Conservation (phyloP, 1,140 invertebrate genomes). For the Laupala kohalensis region DNA sequence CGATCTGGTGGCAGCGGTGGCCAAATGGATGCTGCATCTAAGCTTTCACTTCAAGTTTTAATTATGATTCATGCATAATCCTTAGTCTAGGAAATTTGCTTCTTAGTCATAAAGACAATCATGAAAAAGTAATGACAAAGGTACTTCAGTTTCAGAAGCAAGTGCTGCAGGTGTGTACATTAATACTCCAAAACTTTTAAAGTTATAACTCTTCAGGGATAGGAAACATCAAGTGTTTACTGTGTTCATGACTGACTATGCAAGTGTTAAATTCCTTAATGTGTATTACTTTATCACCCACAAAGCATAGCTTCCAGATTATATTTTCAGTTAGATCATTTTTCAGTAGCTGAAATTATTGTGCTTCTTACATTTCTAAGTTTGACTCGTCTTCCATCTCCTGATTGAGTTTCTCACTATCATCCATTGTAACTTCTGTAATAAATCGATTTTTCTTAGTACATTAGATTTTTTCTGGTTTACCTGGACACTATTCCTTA, state of each 20-base stretch:
- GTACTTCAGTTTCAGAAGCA: too few relatives aligned
- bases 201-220: neutral
- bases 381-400: neutral
- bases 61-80: neutral
- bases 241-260: neutral
- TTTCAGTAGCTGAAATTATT: too few relatives aligned
- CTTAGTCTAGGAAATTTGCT: neutral
- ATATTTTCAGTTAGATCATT: neutral
- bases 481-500: too few relatives aligned
- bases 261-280: neutral
- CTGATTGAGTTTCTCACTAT: neutral
- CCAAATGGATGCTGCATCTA: neutral
- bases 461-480: neutral
- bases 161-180: neutral
- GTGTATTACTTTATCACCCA: neutral
- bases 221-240: neutral
- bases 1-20: constrained; percentile 5
- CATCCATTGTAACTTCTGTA: neutral
- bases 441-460: neutral
- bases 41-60: neutral
- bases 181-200: neutral
- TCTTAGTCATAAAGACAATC: neutral
- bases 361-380: neutral
- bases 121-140: neutral
- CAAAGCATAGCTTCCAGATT: neutral